Evolutionary conservation across 2,113 vertebrate species (phyloP).

Genomic region (Mastomys natalensis): DNA sequence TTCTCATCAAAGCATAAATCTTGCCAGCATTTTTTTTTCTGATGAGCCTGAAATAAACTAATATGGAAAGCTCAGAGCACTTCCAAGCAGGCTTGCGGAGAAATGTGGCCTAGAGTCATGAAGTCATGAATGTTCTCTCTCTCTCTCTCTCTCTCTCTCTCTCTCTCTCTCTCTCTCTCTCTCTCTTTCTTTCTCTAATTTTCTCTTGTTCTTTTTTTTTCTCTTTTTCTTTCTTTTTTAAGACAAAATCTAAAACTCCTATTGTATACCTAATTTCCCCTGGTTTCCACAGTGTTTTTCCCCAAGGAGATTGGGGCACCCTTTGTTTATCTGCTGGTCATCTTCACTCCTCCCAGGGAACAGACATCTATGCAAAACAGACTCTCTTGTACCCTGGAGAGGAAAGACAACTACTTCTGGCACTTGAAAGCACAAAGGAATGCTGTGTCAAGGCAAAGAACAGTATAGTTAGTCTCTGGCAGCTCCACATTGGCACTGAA

Average conservation of each 20-base stretch:
- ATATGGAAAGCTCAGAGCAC: neutral
- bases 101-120: slow-evolving; percentile 17
- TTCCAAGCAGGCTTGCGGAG: slow-evolving; percentile 45
- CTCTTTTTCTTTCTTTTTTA: neutral
- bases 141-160: neutral
- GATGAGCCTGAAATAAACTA: slow-evolving; percentile 60
- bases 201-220: neutral
- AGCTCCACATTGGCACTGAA: slow-evolving; percentile 38
- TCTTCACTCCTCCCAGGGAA: slow-evolving; percentile 52
- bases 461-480: neutral
- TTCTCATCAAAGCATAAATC: slow-evolving; percentile 48
- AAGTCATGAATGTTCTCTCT: neutral
- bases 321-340: slow-evolving; percentile 56
- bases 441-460: neutral
- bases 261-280: slow-evolving; percentile 61
- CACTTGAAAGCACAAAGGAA: slow-evolving; percentile 48
- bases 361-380: slow-evolving; percentile 42
- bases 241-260: slow-evolving; percentile 52
- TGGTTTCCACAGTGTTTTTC: slow-evolving; percentile 49
- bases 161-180: neutral
- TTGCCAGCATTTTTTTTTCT: slow-evolving; percentile 57
- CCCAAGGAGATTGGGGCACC: slow-evolving; percentile 30
- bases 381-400: neutral
- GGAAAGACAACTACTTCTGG: neutral
- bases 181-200: accelerated